phyloP scores from a whole-genome alignment of 2,113 vertebrate genomes.

The Alouatta palliata region DNA sequence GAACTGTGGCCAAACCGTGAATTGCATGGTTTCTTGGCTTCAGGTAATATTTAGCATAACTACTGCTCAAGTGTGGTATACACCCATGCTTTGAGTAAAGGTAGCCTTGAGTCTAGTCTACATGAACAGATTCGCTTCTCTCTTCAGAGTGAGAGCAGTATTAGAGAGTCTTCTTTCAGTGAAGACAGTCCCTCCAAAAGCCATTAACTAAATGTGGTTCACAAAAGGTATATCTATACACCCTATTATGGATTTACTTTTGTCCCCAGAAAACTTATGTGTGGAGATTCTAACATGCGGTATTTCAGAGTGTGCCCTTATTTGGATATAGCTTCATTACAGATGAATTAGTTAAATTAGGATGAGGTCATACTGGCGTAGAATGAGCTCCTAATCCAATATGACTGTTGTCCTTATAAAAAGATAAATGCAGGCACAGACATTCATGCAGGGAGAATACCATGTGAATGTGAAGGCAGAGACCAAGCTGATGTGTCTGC shows the following conservation, averaged over 20 bases:
- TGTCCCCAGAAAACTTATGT: not conserved
- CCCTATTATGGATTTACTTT: not conserved
- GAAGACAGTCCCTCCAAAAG: not conserved
- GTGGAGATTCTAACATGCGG: not conserved
- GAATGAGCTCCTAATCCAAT: not conserved
- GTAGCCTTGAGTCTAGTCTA: not conserved
- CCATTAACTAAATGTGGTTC: not conserved
- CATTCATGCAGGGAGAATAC: accelerated
- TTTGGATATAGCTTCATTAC: not conserved
- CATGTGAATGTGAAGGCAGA: not conserved
- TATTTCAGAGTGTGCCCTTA: not conserved
- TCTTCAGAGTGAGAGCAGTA: not conserved
- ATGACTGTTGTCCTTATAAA: not conserved
- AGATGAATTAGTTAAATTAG: not conserved
- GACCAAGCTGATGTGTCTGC: not conserved
- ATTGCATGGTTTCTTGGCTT: not conserved
- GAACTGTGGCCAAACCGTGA: not conserved
- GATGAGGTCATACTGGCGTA: not conserved
- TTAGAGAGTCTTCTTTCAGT: not conserved
- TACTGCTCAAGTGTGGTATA: not conserved
- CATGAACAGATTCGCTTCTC: not conserved
- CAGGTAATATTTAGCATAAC: not conserved
- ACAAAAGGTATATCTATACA: not conserved
- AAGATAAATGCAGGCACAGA: not conserved
- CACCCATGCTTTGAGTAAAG: not conserved